phyloP scores from a whole-genome alignment of 2,113 vertebrate genomes.

The Epinephelus cyanopodus region DNA sequence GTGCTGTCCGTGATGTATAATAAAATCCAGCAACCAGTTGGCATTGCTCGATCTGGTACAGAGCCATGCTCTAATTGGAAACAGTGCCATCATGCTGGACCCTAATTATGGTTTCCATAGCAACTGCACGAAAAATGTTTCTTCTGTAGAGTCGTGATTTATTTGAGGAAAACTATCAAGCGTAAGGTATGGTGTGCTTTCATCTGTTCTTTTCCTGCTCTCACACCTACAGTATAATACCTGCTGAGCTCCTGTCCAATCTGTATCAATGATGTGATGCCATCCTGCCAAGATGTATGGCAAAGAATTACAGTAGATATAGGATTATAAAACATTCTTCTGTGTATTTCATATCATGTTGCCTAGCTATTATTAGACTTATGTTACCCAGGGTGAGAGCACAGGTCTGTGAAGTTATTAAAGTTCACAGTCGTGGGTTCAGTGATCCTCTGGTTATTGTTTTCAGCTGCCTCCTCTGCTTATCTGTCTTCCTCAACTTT shows the following conservation, averaged over 20 bases:
- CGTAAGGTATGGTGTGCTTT: slow-evolving; percentile 2
- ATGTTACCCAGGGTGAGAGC: slow-evolving; percentile 39
- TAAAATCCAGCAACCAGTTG: slow-evolving; percentile 55
- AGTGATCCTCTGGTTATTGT: slow-evolving; percentile 62
- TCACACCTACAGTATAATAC: neutral
- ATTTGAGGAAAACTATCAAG: slow-evolving; percentile 28
- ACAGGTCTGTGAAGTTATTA: slow-evolving; percentile 59
- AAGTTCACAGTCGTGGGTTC: slow-evolving; percentile 69
- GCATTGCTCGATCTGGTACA: slow-evolving; percentile 41
- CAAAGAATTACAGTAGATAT: neutral
- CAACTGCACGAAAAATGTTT: slow-evolving; percentile 53
- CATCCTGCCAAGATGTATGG: neutral
- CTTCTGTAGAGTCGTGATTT: slow-evolving; percentile 16
- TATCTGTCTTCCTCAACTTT: slow-evolving; percentile 46
- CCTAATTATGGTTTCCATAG: slow-evolving; percentile 69
- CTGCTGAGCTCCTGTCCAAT: neutral
- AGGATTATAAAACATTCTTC: slow-evolving; percentile 13
- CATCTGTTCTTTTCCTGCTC: slow-evolving; percentile 19
- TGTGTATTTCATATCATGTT: slow-evolving; percentile 34
- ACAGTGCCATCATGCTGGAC: slow-evolving; percentile 47
- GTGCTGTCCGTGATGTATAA: slow-evolving; percentile 35
- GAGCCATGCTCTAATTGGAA: slow-evolving; percentile 65
- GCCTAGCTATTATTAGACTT: slow-evolving; percentile 55
- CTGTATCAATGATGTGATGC: slow-evolving; percentile 17
- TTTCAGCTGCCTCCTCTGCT: slow-evolving; percentile 63